phyloP scores from a whole-genome alignment of 1,140 invertebrate genomes.

The Pogonomyrmex californicus region DNA sequence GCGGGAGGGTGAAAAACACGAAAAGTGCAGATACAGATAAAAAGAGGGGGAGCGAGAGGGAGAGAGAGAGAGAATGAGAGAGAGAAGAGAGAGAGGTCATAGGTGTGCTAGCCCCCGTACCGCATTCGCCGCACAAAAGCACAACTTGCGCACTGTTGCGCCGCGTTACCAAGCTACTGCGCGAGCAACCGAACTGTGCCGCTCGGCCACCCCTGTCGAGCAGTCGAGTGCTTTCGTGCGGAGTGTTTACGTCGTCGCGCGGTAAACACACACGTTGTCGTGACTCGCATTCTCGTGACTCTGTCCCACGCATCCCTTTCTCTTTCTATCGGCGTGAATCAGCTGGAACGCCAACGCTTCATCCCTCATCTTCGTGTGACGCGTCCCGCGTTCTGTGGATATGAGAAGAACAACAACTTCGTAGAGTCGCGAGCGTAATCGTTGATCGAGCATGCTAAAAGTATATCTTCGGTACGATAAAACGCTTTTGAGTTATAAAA shows the following conservation, averaged over 20 bases:
- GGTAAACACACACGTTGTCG: constrained; percentile 65
- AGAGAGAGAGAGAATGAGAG: background rate
- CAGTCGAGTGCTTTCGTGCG: constrained; percentile 75
- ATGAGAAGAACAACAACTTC: background rate
- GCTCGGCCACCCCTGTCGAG: constrained; percentile 71
- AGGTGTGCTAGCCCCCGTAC: constrained; percentile 45
- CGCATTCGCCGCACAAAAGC: constrained; percentile 74
- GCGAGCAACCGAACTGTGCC: constrained; percentile 72
- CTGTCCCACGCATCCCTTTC: background rate
- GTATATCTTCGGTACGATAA: background rate
- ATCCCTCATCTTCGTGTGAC: background rate
- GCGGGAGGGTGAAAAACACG: constrained; percentile 22
- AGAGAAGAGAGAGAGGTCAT: constrained; percentile 40
- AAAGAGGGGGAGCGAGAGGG: background rate
- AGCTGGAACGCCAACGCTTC: constrained; percentile 42
- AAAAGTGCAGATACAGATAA: constrained; percentile 43
- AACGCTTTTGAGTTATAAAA: background rate
- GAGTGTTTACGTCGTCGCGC: constrained; percentile 75
- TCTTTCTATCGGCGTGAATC: constrained; percentile 41
- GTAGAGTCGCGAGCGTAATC: background rate
- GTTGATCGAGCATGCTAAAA: background rate
- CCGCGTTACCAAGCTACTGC: constrained; percentile 75
- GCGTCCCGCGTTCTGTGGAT: background rate
- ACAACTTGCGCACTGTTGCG: constrained; percentile 77
- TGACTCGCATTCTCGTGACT: background rate